Evolutionary conservation across 64 coral and sea anemone species (phyloP), one percentile per base, ranked within the genome.

Genomic region (Astreopora myriophthalma): DNA sequence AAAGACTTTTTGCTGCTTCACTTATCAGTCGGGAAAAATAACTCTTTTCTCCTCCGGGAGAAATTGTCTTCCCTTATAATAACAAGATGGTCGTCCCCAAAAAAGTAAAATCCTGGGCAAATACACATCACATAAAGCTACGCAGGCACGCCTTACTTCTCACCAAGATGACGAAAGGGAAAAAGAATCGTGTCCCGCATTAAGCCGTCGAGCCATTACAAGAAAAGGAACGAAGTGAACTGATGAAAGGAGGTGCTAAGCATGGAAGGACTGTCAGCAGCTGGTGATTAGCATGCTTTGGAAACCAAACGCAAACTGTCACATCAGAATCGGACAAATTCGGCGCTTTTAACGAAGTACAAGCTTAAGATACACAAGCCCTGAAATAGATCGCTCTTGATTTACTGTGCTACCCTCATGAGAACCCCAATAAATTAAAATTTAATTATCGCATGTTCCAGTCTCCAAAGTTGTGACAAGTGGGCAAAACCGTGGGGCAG

Each of bases 351-450:
- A 63, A 83, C 75, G 11, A 78, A 34, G 58, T 24, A 39, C 52
- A 78, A 78, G 25, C 74, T 77, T 35, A 52, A 62, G 55, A 38
- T 25, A 63, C 9, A 7, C 6, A 83, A 64, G 32, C 79, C 33
- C 79, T 62, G 78, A 62, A 39, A 81, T 35, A 81, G 3, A 34
- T 52, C 25, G 79, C 16, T 52, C 75, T 51, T 78, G 42, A 29
- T 42, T 34, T 36, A 80, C 49, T 60, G 49, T 33, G 76, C 44
- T 80, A 80, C 76, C 76, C 76, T 34, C 16, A 32, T 23, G 29
- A 33, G 32, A 37, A 64, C 61, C 79, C 79, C 55, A 83, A 83
- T 83, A 83, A 83, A 31, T 83, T 83, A 83, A 34, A n/a, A 64
- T 60, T 83, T 35, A 83, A 64, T 80, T 80, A 80, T 34, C 11